Conservation (phyloP, 2,797 vertebrate genomes). For the Sphaeramia orbicularis region DNA sequence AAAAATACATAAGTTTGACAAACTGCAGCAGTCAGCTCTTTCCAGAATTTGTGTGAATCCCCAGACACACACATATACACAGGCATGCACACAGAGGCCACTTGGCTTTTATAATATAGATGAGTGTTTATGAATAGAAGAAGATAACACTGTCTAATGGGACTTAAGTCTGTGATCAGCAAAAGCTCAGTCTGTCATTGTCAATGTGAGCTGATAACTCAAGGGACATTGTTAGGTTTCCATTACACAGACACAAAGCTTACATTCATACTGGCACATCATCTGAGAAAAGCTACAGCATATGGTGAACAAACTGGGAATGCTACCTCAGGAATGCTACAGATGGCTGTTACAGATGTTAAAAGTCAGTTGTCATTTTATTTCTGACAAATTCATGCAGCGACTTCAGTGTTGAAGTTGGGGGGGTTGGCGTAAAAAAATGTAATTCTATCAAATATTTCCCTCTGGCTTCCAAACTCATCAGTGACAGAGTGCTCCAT, state of each 20-base stretch:
- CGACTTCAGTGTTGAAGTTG: slow-evolving; percentile 38
- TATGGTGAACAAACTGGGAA: slow-evolving; percentile 60
- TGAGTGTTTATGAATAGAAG: slow-evolving; percentile 62
- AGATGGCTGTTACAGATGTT: slow-evolving; percentile 54
- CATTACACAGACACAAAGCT: slow-evolving; percentile 41
- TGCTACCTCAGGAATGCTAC: slow-evolving; percentile 39
- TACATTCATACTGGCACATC: slow-evolving; percentile 26
- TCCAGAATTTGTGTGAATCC: no score
- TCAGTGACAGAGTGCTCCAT: slow-evolving; percentile 35
- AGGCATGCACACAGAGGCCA: no score
- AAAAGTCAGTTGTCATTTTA: slow-evolving; percentile 45
- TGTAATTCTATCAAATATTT: slow-evolving; percentile 58
- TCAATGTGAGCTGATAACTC: slow-evolving; percentile 55
- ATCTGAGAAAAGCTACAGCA: slow-evolving; percentile 47
- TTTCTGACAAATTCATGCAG: slow-evolving; percentile 50
- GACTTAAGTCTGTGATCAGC: slow-evolving; percentile 66
- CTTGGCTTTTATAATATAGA: no score
- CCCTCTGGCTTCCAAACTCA: slow-evolving; percentile 39
- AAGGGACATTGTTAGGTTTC: slow-evolving; percentile 60
- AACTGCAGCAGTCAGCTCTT: no score
- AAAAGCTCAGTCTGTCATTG: slow-evolving; percentile 61
- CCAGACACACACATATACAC: no score
- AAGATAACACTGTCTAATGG: slow-evolving; percentile 36
- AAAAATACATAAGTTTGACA: no score
- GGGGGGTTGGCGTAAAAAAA: slow-evolving; percentile 11